Percentiles rank a stretch among this genome's conserved stretches.
Conservation (phyloP, 2,113 vertebrate genomes). For the Connochaetes taurinus region DNA sequence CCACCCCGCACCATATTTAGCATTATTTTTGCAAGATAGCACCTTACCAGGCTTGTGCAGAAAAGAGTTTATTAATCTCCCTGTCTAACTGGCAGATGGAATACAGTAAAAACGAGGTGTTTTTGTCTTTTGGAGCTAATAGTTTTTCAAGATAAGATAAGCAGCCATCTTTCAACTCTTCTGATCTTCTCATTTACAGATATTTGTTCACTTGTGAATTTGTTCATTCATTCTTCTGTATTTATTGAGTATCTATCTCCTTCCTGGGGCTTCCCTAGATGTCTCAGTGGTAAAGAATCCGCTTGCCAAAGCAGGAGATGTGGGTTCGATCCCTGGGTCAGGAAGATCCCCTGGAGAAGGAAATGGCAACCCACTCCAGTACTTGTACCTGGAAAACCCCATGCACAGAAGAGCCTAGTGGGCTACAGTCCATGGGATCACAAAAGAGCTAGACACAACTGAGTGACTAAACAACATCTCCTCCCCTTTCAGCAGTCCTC, state of each 20-base stretch:
- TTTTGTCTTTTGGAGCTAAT: conserved; percentile 37
- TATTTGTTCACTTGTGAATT: background rate
- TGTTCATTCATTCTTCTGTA: background rate
- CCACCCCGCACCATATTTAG: conserved; percentile 45
- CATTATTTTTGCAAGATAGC: conserved; percentile 56
- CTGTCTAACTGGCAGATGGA: conserved; percentile 54
- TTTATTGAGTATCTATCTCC: background rate
- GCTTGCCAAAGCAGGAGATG: background rate
- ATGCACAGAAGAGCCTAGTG: background rate
- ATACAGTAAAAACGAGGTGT: conserved; percentile 2
- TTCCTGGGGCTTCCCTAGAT: background rate
- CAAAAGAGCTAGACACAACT: background rate
- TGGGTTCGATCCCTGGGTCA: background rate
- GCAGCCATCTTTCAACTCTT: background rate
- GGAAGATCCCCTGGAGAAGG: background rate
- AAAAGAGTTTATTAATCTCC: conserved; percentile 65
- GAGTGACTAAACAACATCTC: background rate
- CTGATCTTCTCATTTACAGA: background rate
- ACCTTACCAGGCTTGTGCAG: conserved; percentile 51
- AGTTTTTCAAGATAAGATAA: conserved; percentile 14
- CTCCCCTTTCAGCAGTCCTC: background rate
- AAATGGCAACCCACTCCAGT: background rate
- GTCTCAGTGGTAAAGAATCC: background rate
- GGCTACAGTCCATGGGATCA: background rate
- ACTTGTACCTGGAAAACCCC: background rate